phyloP scores from a whole-genome alignment of 2,888 invertebrate species.

The Caenorhabditis sp. region DNA sequence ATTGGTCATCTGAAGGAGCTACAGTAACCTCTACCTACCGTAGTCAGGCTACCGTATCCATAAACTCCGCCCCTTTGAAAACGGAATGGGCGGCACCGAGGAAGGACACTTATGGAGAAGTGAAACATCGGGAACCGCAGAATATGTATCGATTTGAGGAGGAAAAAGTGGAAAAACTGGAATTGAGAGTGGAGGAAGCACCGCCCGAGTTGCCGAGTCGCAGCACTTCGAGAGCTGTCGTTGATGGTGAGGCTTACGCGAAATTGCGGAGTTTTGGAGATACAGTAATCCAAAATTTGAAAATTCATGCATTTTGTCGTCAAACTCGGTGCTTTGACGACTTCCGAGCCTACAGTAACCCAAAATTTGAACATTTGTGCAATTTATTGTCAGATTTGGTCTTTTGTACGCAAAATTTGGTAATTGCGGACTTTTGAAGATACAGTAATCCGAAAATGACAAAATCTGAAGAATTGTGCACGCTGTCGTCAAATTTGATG shows the following conservation, averaged over 20 bases:
- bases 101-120: slow-evolving; percentile 22
- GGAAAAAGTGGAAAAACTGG: slow-evolving; percentile 6
- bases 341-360: background rate
- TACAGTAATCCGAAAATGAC: no score
- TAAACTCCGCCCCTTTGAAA: no score
- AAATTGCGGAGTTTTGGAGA: background rate
- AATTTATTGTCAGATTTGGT: no score
- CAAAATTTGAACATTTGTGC: no score
- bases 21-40: slow-evolving; percentile 11
- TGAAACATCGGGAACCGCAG: slow-evolving; percentile 16
- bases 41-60: slow-evolving; percentile 17
- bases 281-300: background rate
- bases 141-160: slow-evolving; percentile 43
- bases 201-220: slow-evolving; percentile 50
- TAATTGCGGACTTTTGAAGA: background rate
- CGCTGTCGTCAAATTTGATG: no score
- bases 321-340: background rate
- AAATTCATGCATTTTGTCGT: background rate
- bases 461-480: no score
- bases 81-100: slow-evolving; percentile 32
- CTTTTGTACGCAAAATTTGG: no score
- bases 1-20: slow-evolving; percentile 36
- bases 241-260: background rate
- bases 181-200: slow-evolving; percentile 2
- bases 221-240: slow-evolving; percentile 21